Percentiles rank a stretch among this genome's conserved stretches.
These are phyloP conservation scores for Agelastica alni DNA, from an alignment of 2,888 invertebrate genomes.

Conservation along the genomic window DNA sequence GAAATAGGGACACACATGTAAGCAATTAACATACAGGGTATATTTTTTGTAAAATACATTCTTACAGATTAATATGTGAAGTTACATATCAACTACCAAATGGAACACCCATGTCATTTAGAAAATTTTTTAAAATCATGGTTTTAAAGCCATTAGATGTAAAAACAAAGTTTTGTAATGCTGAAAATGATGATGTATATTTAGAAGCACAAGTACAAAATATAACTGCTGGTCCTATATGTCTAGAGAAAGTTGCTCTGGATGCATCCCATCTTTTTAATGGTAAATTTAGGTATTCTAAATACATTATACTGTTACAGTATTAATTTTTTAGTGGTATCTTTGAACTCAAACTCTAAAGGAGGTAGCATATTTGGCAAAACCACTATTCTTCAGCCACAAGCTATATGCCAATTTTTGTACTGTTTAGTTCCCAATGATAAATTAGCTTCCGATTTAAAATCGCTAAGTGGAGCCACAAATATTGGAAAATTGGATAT, in stretches of 20 bases:
- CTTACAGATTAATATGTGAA: constrained; percentile 87
- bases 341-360: constrained; percentile 69
- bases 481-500: constrained; percentile 97
- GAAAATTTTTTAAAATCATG: constrained; percentile 98
- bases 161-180: constrained; percentile 97
- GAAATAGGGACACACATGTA: constrained; percentile 97
- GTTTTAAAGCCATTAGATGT: constrained; percentile 98
- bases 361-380: constrained; percentile 78
- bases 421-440: constrained; percentile 87
- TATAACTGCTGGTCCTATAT: constrained; percentile 89
- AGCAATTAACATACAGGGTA: constrained; percentile 42
- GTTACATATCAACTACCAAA: constrained; percentile 84
- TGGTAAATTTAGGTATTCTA: too few species aligned
- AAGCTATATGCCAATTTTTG: constrained; percentile 91
- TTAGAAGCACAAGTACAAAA: constrained; percentile 83
- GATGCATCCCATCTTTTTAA: constrained; percentile 91
- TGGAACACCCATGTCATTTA: constrained; percentile 79
- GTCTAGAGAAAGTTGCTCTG: constrained; percentile 89
- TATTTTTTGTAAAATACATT: constrained; percentile 3
- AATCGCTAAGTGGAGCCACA: constrained; percentile 78
- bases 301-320: too few species aligned
- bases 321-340: constrained; percentile 60
- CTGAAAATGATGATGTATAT: constrained; percentile 79
- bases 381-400: constrained; percentile 81
- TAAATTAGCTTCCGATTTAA: constrained; percentile 75